Base-by-base conservation (phyloP, 1,140 invertebrate species). In the Caenorhabditis remanei region DNA sequence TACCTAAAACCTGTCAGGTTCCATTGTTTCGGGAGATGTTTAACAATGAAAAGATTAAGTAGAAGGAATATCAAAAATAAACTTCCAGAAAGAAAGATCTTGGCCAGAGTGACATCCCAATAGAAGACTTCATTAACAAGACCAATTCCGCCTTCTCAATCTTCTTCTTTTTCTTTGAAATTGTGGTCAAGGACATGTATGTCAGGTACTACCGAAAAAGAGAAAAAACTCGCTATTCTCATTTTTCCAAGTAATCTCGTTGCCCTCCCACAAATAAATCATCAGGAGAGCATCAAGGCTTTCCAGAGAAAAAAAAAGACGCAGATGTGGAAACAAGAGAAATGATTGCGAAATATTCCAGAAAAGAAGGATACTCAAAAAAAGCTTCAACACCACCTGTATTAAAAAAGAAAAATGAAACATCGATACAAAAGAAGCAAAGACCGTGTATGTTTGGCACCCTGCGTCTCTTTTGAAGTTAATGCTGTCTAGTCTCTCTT, bases 361-460 rank as follows among this genome's bases (percentile, higher is more conserved):
- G 19, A 46, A 71, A 71, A 16, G 43, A 8, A n/a, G 41, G 40
- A n/a, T 71, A 41, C 14, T 24, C 32, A 32, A 32, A 63, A 7
- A 63, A 63, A 32, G 61, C 24, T 63, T 24, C 50, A 63, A 63
- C 50, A 50, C 9, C 65, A 71, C 41, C 40, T 50, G 43, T 53
- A 79, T n/a, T 14, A 41, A 71, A 79, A 79, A 43, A 50, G n/a
- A 41, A n/a, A n/a, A 46, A 46, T 46, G 67, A 75, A 75, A 75
- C 67, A 75, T 75, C 67, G 67, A 48, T 75, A 48, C 63, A 75
- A 48, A 75, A 48, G 67, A 75, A 79, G 71, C 71, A 79, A 79
- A 79, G 71, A 79, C 71, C 71, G 71, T 79, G 46, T 50, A 43
- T 53, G 40, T 50, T 53, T 50, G 46, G 13, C 71, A n/a, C 2